Conservation (phyloP, 2,888 invertebrate species). For the Fragum whitleyi region DNA sequence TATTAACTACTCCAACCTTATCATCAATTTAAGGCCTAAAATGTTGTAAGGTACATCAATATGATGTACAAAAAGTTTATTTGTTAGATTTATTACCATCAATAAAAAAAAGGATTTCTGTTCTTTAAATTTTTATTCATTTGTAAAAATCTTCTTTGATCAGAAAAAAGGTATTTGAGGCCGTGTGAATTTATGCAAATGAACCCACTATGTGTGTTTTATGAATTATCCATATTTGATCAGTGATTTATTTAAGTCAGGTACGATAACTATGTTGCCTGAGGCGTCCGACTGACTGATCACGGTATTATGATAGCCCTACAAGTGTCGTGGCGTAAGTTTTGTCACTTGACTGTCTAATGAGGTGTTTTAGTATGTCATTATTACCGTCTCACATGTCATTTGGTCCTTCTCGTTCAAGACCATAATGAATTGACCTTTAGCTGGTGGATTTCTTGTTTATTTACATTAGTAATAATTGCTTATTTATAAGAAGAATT, state of each 20-base stretch:
- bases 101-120: too few species aligned
- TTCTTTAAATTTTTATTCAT: too few species aligned
- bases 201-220: not conserved
- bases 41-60: too few species aligned
- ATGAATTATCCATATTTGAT: conserved; percentile 11
- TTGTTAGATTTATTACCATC: too few species aligned
- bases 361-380: conserved; percentile 1
- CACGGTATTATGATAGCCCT: not conserved
- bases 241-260: not conserved
- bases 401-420: not conserved
- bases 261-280: not conserved
- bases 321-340: conserved; percentile 1
- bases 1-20: too few species aligned
- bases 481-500: too few species aligned
- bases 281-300: not conserved
- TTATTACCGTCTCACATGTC: not conserved
- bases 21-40: too few species aligned
- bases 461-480: too few species aligned
- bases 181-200: conserved; percentile 5
- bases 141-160: too few species aligned
- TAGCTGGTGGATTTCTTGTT: too few species aligned
- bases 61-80: too few species aligned
- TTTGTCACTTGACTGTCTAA: not conserved
- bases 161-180: not conserved
- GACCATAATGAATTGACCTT: too few species aligned